phyloP scores from a whole-genome alignment of 1,140 invertebrate genomes.

The Macrobrachium nipponense region DNA sequence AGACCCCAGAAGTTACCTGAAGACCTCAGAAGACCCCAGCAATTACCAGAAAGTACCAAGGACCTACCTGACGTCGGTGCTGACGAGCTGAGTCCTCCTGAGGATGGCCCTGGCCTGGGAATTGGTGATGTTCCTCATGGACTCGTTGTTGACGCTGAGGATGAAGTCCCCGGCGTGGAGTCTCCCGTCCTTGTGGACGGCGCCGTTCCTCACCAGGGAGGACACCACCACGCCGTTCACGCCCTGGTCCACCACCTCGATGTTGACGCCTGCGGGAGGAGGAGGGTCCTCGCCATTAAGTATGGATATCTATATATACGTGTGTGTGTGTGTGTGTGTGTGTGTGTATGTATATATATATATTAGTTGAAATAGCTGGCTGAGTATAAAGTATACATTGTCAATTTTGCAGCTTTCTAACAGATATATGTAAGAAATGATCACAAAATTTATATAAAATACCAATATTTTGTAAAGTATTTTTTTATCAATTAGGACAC shows the following conservation, averaged over 20 bases:
- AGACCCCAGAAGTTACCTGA: slow-evolving; percentile 42
- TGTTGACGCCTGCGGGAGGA: slow-evolving; percentile 69
- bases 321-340: no score
- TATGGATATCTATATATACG: neutral
- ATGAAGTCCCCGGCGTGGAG: slow-evolving; percentile 72
- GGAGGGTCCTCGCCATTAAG: neutral
- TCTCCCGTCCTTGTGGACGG: slow-evolving; percentile 74
- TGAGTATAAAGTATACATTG: no score
- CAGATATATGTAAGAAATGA: no score
- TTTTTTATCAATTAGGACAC: no score
- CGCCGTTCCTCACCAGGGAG: slow-evolving; percentile 71
- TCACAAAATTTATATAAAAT: no score
- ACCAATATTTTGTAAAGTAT: no score
- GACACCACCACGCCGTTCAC: slow-evolving; percentile 77
- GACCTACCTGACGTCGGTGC: slow-evolving; percentile 61
- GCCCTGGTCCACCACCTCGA: slow-evolving; percentile 75
- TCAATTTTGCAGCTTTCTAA: no score
- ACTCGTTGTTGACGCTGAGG: slow-evolving; percentile 76
- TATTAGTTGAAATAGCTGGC: no score
- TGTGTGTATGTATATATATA: no score
- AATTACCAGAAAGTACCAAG: neutral
- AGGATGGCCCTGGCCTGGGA: slow-evolving; percentile 77
- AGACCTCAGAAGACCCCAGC: slow-evolving; percentile 2
- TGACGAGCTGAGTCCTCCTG: slow-evolving; percentile 73
- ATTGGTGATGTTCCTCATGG: slow-evolving; percentile 74